Evolutionary conservation across 1,140 invertebrate species (phyloP), one percentile per base, ranked within the genome.

Genomic region (Solen grandis): DNA sequence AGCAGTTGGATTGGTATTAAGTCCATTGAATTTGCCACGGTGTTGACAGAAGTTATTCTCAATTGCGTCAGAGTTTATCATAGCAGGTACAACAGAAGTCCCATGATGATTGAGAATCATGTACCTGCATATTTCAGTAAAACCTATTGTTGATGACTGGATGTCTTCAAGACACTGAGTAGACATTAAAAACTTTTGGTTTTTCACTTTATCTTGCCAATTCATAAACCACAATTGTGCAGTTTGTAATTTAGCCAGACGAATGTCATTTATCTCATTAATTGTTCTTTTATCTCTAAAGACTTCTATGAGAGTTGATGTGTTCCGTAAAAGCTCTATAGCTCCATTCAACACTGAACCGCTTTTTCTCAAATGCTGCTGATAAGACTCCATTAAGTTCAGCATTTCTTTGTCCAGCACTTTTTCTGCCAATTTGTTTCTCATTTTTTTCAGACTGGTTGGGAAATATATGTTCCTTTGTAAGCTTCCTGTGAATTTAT

Each of bases 371-470:
- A 70, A 35, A 41, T 25, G 2, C 1, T 33, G 16, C 35, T 82
- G 31, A 29, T 82, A 77, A 1, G 0, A 5, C 16, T 38, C 50
- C 72, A 82, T 69, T 13, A 79, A 38, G 57, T 79, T 10, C 19
- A 79, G 33, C 74, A 79, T 79, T 27, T 83, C 73, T 5, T 1
- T 4, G 38, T 72, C 54, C 8, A 83, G 38, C 3, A 72, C 59
- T n/a, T 83, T 65, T 62, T 83, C 81, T 22, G 68, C 81, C 5
- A 83, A 25, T 8, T 83, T 50, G 31, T 83, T 83, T 1, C 81
- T 33, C 75, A 82, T 83, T n/a, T 63, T 79, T 70, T 8, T 25
- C 25, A 27, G 46, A n/a, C 1, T 31, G 5, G 16, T 55, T 55
- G 36, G 55, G 55, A 25, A 22, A 55, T 0, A 83, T 31, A 41